Evolutionary conservation across 2,797 vertebrate genomes (phyloP).

Genomic region (Melanotaenia pygmaea): DNA sequence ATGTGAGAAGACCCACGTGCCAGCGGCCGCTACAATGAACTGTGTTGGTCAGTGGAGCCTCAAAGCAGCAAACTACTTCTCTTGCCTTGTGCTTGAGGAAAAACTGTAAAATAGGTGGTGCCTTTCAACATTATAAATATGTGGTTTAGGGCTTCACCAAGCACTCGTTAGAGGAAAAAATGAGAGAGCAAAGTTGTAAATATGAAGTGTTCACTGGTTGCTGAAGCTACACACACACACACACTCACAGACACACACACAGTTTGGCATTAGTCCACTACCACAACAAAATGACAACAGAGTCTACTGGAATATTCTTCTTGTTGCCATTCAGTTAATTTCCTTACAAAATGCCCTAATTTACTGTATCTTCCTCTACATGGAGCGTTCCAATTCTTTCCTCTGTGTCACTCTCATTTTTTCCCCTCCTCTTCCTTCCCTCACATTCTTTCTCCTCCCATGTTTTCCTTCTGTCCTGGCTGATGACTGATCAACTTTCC

Average conservation of each 20-base stretch:
- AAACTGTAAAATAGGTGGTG: constrained; percentile 60
- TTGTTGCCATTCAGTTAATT: constrained; percentile 11
- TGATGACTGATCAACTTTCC: constrained; percentile 37
- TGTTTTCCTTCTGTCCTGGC: constrained; percentile 10
- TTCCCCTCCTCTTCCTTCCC: constrained; percentile 6
- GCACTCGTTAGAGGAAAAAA: constrained; percentile 52
- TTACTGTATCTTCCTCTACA: constrained; percentile 6
- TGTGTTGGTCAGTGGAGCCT: constrained; percentile 20
- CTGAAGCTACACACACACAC: constrained; percentile 18
- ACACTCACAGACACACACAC: not conserved
- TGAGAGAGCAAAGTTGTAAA: constrained; percentile 54
- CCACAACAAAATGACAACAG: constrained; percentile 46
- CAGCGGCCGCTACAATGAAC: constrained; percentile 17
- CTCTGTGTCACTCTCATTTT: constrained; percentile 23
- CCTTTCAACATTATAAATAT: constrained; percentile 59
- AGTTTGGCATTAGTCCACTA: constrained; percentile 36
- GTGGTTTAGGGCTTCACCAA: constrained; percentile 42
- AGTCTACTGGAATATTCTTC: constrained; percentile 7
- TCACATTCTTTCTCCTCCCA: constrained; percentile 3
- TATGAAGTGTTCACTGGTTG: constrained; percentile 42
- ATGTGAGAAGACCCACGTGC: constrained; percentile 10
- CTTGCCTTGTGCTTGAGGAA: constrained; percentile 33
- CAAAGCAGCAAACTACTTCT: constrained; percentile 21
- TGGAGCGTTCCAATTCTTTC: constrained; percentile 6
- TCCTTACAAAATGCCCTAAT: constrained; percentile 1